A percentile compares a stretch with the other conserved stretches of the same genome.
phyloP scores from a whole-genome alignment of 2,113 vertebrate genomes.

The Isichthys henryi region DNA sequence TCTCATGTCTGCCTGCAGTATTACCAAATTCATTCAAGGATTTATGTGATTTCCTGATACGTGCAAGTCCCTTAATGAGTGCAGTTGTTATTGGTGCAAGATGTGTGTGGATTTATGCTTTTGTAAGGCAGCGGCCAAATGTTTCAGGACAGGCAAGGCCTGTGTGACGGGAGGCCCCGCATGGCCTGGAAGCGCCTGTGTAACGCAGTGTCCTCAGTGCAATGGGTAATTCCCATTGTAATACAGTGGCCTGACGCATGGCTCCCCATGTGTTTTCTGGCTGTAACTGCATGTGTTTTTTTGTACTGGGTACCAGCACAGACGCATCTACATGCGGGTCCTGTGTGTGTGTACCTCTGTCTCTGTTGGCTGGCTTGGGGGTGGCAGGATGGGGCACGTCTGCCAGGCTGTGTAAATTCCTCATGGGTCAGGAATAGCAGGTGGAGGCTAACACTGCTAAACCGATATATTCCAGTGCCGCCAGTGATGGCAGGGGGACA shows the following conservation, averaged over 20 bases:
- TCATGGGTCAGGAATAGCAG: constrained; percentile 48
- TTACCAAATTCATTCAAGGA: background rate
- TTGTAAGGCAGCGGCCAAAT: background rate
- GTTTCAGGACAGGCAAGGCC: background rate
- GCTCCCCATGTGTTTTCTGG: background rate
- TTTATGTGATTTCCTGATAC: background rate
- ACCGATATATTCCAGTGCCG: constrained; percentile 18
- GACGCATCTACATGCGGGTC: background rate
- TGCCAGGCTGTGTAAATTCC: constrained; percentile 44
- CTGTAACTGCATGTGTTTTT: constrained; percentile 12
- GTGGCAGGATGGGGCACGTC: constrained; percentile 43
- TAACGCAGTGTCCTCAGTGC: background rate
- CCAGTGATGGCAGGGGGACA: constrained; percentile 20
- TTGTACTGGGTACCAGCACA: background rate
- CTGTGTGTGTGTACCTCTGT: constrained; percentile 20
- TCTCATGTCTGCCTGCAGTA: background rate
- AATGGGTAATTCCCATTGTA: background rate
- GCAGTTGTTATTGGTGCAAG: background rate
- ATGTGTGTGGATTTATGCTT: background rate
- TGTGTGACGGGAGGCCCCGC: background rate
- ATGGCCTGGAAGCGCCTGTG: background rate
- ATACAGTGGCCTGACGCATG: background rate
- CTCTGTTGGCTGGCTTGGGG: constrained; percentile 24
- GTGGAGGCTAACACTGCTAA: constrained; percentile 21
- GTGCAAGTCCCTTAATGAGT: constrained; percentile 3